phyloP scores from a whole-genome alignment of 2,113 vertebrate species.

The Vulpes ferrilata region DNA sequence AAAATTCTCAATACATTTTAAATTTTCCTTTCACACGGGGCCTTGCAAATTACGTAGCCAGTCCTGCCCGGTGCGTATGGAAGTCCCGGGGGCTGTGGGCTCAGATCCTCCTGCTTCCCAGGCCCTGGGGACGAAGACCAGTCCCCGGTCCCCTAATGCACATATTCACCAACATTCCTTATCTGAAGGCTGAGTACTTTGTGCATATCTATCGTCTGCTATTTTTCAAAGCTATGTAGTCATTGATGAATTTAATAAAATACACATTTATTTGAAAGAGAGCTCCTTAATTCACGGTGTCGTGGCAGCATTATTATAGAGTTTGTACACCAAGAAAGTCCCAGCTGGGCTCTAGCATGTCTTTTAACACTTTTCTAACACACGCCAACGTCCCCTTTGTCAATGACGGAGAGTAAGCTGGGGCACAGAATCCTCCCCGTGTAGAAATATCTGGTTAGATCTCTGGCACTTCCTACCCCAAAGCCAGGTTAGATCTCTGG shows the following conservation, averaged over 20 bases:
- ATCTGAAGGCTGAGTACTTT: not conserved
- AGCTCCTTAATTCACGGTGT: not conserved
- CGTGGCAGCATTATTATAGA: not conserved
- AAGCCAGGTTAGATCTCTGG: not conserved
- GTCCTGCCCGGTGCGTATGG: not conserved
- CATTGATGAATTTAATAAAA: not conserved
- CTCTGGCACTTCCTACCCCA: not conserved
- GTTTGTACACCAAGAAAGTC: not conserved
- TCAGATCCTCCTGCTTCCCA: not conserved
- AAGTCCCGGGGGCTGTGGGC: fast-evolving
- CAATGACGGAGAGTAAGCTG: not conserved
- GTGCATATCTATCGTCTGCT: not conserved
- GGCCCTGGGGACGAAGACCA: not conserved
- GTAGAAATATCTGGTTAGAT: not conserved
- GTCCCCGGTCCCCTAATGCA: not conserved
- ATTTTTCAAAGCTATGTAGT: not conserved
- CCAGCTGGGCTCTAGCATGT: not conserved
- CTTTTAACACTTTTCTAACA: not conserved
- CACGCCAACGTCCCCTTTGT: not conserved
- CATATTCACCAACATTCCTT: not conserved
- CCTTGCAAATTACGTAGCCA: not conserved
- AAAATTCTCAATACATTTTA: not conserved
- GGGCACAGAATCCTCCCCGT: not conserved
- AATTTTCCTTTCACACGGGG: not conserved
- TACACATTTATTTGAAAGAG: not conserved